Conservation (phyloP, 2,797 vertebrate species). For the Gymnoscopelus microlampas region DNA sequence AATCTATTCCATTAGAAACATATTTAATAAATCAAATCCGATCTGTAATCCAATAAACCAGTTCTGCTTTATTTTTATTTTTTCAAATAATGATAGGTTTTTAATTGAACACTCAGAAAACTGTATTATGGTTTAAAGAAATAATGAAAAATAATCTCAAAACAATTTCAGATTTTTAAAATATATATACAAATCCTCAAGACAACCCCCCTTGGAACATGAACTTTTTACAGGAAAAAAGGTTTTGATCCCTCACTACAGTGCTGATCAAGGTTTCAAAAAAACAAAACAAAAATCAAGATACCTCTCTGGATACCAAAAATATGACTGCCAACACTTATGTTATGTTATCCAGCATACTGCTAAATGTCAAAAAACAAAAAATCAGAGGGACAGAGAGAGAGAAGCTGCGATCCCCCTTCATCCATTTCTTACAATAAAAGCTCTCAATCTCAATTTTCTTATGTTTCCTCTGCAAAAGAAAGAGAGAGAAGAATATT, state of each 20-base stretch:
- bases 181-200: constrained; percentile 79
- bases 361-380: constrained; percentile 36
- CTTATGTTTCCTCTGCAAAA: constrained; percentile 86
- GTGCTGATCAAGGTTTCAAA: constrained; percentile 69
- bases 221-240: constrained; percentile 75
- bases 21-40: constrained; percentile 68
- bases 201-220: constrained; percentile 74
- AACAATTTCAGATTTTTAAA: constrained; percentile 77
- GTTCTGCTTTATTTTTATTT: constrained; percentile 60
- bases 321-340: constrained; percentile 40
- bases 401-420: constrained; percentile 72
- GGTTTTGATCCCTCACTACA: constrained; percentile 79
- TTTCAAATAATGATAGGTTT: constrained; percentile 63
- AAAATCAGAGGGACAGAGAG: constrained; percentile 55
- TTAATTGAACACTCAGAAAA: constrained; percentile 70
- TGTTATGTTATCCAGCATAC: constrained; percentile 22
- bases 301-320: constrained; percentile 41
- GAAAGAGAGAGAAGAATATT: constrained; percentile 80
- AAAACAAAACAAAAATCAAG: constrained; percentile 17
- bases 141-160: constrained; percentile 62
- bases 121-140: constrained; percentile 63
- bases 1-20: constrained; percentile 77
- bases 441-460: constrained; percentile 81
- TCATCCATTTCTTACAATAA: constrained; percentile 82
- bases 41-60: constrained; percentile 70